A percentile compares a stretch with the other conserved stretches of the same genome.
Conservation (phyloP, 2,113 vertebrate genomes). For the Zapus hudsonius region DNA sequence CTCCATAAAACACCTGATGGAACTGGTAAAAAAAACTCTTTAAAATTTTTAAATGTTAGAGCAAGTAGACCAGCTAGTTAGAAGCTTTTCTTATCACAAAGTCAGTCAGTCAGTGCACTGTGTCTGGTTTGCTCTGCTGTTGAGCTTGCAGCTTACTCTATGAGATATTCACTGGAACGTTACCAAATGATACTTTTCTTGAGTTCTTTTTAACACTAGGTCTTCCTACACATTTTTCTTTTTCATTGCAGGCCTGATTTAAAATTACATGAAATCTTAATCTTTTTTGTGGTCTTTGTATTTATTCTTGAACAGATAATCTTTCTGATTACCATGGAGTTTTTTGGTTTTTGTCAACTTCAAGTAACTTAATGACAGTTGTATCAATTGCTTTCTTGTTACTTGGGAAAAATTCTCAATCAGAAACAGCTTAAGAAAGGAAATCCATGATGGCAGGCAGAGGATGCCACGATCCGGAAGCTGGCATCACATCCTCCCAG, state of each 20-base stretch:
- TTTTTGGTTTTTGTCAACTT: not conserved
- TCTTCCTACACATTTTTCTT: not conserved
- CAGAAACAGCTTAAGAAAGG: no score
- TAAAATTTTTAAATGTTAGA: not conserved
- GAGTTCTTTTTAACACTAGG: not conserved
- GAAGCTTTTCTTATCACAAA: not conserved
- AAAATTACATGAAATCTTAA: slow-evolving; percentile 31
- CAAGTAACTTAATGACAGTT: not conserved
- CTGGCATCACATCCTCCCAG: no score
- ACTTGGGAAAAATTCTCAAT: no score
- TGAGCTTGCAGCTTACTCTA: not conserved
- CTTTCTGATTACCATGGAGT: slow-evolving; percentile 4
- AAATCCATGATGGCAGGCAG: no score
- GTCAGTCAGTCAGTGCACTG: not conserved
- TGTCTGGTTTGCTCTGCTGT: not conserved
- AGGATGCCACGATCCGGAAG: no score
- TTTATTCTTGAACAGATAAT: not conserved
- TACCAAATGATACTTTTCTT: not conserved
- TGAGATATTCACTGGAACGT: not conserved
- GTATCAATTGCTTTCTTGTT: no score
- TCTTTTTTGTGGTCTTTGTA: slow-evolving; percentile 6
- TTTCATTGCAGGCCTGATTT: slow-evolving; percentile 15
- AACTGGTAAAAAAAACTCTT: slow-evolving; percentile 89
- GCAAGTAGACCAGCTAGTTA: not conserved
- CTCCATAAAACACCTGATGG: slow-evolving; percentile 94